These are phyloP conservation scores for Apis laboriosa DNA, from an alignment of 1,140 invertebrate species.

Conservation along the genomic window DNA sequence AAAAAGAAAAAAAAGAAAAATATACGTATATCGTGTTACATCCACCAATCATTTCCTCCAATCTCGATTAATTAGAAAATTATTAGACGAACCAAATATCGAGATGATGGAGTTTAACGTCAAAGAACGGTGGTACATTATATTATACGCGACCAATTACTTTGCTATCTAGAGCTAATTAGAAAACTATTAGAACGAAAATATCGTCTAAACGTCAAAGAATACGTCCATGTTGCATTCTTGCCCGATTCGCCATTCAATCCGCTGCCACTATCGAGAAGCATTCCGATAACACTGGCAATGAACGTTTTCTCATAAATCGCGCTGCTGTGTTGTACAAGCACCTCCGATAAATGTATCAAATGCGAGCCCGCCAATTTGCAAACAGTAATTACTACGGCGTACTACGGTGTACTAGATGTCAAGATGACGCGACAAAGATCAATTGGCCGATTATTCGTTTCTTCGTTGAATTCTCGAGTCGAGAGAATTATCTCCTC, in stretches of 20 bases:
- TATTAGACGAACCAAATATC: neutral
- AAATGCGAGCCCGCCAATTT: neutral
- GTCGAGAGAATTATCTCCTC: neutral
- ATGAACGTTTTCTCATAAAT: constrained; percentile 5
- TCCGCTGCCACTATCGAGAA: neutral
- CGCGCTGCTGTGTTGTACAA: neutral
- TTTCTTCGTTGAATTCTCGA: neutral
- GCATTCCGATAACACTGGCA: constrained; percentile 6
- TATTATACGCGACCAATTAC: too few relatives aligned
- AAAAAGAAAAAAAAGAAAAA: too few relatives aligned
- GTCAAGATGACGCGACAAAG: too few relatives aligned
- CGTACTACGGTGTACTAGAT: neutral
- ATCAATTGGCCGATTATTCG: neutral
- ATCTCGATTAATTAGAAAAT: neutral
- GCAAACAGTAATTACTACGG: neutral
- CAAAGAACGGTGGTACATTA: too few relatives aligned
- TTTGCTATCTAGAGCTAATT: neutral
- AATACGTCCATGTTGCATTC: too few relatives aligned
- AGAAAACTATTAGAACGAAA: neutral
- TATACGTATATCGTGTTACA: too few relatives aligned
- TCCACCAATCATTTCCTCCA: too few relatives aligned
- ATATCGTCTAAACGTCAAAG: neutral
- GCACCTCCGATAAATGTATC: neutral
- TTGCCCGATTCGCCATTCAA: too few relatives aligned
- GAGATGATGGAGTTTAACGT: too few relatives aligned